Percentiles rank a stretch among this genome's conserved stretches.
phyloP scores from a whole-genome alignment of 2,113 vertebrate species.

The Syngnathoides biaculeatus region DNA sequence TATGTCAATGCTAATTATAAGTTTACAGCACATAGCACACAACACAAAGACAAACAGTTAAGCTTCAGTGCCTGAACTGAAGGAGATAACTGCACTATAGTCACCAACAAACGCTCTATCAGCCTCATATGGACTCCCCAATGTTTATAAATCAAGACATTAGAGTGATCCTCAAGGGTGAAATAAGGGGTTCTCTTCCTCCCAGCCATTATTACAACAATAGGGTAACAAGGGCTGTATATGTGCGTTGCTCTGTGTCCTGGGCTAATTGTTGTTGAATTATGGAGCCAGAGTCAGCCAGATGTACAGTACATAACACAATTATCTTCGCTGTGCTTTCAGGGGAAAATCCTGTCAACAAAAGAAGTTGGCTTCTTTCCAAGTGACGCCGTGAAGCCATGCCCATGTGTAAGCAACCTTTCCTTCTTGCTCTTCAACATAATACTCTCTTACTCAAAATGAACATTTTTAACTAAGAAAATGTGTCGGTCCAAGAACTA shows the following conservation, averaged over 20 bases:
- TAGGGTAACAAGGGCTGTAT: conserved; percentile 53
- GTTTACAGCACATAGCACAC: not conserved
- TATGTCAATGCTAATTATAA: not conserved
- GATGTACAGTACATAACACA: conserved; percentile 36
- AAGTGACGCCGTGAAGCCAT: conserved; percentile 91
- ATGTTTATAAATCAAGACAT: conserved; percentile 37
- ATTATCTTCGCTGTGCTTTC: conserved; percentile 64
- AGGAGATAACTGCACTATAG: not conserved
- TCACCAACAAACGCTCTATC: conserved; percentile 2
- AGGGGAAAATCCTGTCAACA: conserved; percentile 89
- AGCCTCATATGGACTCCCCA: conserved; percentile 12
- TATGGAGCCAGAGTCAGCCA: conserved; percentile 51
- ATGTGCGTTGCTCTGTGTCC: conserved; percentile 42
- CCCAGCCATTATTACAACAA: conserved; percentile 45
- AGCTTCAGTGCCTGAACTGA: not conserved
- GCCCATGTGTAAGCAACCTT: conserved; percentile 86
- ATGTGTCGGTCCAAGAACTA: not conserved
- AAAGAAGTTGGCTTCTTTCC: conserved; percentile 95
- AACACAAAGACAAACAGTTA: conserved; percentile 1
- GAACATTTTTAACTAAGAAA: not conserved
- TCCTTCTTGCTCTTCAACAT: conserved; percentile 17
- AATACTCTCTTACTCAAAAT: not conserved
- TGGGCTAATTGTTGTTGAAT: conserved; percentile 66
- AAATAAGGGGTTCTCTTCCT: conserved; percentile 43
- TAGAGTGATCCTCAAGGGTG: conserved; percentile 28